Conservation (phyloP, 2,797 vertebrate species). For the Miichthys miiuy region DNA sequence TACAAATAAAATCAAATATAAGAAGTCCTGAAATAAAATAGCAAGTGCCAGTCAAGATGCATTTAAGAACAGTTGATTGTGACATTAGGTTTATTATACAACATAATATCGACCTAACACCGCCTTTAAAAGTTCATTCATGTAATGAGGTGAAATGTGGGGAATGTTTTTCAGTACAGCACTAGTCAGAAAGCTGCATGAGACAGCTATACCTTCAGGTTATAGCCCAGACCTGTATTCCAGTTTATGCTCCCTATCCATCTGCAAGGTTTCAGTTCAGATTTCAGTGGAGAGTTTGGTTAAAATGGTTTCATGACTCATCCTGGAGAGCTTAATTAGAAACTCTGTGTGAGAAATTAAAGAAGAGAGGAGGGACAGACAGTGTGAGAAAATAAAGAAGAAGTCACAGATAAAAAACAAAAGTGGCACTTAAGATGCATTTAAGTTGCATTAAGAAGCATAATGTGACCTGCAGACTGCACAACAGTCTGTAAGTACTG, state of each 20-base stretch:
- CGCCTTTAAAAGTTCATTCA: too few species aligned
- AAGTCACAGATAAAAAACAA: not conserved
- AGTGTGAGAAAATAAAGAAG: not conserved
- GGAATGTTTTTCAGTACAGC: too few species aligned
- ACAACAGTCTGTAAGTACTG: too few species aligned
- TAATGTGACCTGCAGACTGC: not conserved
- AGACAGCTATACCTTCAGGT: not conserved
- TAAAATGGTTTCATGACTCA: conserved; percentile 39
- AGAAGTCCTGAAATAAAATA: not conserved
- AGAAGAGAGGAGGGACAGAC: not conserved
- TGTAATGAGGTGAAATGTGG: too few species aligned
- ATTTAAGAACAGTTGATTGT: too few species aligned
- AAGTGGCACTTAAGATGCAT: not conserved
- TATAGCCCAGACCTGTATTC: not conserved
- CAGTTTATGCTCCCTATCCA: not conserved
- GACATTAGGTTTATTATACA: too few species aligned
- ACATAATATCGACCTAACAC: too few species aligned
- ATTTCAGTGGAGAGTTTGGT: conserved; percentile 18
- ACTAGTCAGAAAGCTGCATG: not conserved
- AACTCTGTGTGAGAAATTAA: conserved; percentile 8
- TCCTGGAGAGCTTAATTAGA: conserved; percentile 40
- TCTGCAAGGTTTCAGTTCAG: not conserved
- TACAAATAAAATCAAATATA: not conserved
- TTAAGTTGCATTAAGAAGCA: not conserved
- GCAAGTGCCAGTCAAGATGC: too few species aligned